These are phyloP conservation scores for Tuta absoluta DNA, from an alignment of 2,888 invertebrate genomes.

Conservation along the genomic window DNA sequence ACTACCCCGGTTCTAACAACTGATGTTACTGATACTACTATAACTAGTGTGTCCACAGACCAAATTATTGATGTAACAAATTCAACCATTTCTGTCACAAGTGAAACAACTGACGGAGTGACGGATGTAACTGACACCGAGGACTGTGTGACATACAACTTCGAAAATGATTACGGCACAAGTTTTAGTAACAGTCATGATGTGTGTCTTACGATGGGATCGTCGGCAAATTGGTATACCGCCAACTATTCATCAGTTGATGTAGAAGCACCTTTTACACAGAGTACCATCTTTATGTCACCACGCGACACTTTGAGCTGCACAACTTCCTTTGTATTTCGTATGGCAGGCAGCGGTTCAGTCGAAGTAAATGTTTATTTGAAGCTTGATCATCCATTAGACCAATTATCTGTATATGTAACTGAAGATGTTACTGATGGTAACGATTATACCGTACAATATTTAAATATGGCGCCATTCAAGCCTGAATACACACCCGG, in stretches of 20 bases:
- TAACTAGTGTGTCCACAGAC: too few relatives aligned
- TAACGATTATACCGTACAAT: not conserved
- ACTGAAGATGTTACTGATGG: constrained; percentile 35
- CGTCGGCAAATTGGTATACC: constrained; percentile 44
- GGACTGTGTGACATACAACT: constrained; percentile 48
- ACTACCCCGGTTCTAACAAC: not conserved
- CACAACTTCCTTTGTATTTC: constrained; percentile 47
- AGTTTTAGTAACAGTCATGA: constrained; percentile 36
- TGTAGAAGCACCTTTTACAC: constrained; percentile 40
- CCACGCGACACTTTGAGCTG: constrained; percentile 47
- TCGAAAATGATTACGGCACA: constrained; percentile 45
- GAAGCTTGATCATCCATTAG: constrained; percentile 37
- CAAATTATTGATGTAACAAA: not conserved
- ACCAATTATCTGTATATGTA: constrained; percentile 46
- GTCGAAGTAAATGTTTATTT: constrained; percentile 49
- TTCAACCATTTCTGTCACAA: not conserved
- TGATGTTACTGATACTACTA: not conserved
- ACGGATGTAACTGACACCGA: constrained; percentile 22
- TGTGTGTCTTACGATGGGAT: constrained; percentile 37
- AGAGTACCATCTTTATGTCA: constrained; percentile 44
- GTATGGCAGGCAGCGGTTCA: constrained; percentile 44
- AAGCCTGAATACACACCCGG: constrained; percentile 40
- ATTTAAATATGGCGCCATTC: constrained; percentile 37
- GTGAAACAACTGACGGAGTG: not conserved
- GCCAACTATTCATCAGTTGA: constrained; percentile 43